These are phyloP conservation scores for Halcyon badia DNA, from an alignment of 2,797 vertebrate genomes.

Conservation along the genomic window DNA sequence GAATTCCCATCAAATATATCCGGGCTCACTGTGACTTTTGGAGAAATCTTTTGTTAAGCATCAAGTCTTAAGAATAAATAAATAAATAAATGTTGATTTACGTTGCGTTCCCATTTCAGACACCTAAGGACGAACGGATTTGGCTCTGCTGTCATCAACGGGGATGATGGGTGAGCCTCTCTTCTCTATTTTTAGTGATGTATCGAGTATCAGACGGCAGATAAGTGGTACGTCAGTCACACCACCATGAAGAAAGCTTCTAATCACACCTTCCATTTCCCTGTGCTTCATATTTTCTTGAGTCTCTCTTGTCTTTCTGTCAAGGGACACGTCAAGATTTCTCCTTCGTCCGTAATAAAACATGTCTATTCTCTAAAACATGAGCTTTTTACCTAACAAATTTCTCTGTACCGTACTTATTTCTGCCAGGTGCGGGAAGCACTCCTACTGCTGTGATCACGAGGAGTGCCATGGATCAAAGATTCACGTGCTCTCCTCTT, in stretches of 20 bases:
- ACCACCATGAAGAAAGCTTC: not conserved
- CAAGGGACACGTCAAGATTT: not conserved
- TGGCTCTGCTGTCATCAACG: not conserved
- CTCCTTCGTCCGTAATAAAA: not conserved
- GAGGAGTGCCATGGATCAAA: not conserved
- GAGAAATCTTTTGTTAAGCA: not conserved
- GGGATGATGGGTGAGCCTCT: not conserved
- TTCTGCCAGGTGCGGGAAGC: not conserved
- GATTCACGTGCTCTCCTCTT: not conserved
- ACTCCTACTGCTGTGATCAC: not conserved
- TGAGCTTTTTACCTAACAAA: not conserved
- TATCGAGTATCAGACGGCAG: not conserved
- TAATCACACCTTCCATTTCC: not conserved
- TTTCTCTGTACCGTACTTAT: not conserved
- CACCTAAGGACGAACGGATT: not conserved
- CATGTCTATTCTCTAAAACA: not conserved
- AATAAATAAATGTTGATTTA: not conserved
- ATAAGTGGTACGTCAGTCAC: not conserved
- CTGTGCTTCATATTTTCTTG: not conserved
- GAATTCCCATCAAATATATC: not conserved
- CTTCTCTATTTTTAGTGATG: constrained; percentile 37
- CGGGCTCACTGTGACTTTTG: not conserved
- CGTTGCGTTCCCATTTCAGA: not conserved
- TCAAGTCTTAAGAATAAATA: not conserved
- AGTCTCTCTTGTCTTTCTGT: not conserved